phyloP scores from a whole-genome alignment of 2,888 invertebrate genomes.

The Caenorhabditis auriculariae region DNA sequence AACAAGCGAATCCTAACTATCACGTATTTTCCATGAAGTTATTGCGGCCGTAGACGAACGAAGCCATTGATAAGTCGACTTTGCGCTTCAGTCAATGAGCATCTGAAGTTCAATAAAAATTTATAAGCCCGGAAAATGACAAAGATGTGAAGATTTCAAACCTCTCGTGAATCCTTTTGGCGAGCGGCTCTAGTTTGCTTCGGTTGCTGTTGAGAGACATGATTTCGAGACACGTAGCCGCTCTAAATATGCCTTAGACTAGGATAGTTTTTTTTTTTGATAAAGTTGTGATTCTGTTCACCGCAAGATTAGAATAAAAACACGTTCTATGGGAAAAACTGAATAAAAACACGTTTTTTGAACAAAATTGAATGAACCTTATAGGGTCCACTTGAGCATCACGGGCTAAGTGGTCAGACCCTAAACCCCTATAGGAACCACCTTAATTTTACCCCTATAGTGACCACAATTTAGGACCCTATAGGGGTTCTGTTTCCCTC shows the following conservation, averaged over 20 bases:
- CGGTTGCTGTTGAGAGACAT: constrained; percentile 27
- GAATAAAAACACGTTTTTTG: neutral
- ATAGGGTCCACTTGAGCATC: no score
- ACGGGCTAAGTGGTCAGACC: no score
- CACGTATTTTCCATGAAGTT: no score
- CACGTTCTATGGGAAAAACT: neutral
- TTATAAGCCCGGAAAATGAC: neutral
- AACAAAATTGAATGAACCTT: no score
- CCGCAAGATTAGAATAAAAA: neutral
- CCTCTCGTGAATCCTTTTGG: constrained; percentile 31
- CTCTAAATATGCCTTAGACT: no score
- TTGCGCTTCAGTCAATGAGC: constrained; percentile 32
- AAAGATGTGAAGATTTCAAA: constrained; percentile 1
- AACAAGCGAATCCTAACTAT: no score
- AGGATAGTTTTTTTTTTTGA: no score
- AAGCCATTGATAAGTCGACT: constrained; percentile 30
- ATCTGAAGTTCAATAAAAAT: constrained; percentile 10
- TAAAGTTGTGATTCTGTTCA: no score
- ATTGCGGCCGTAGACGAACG: constrained; percentile 42
- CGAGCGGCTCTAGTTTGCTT: constrained; percentile 34
- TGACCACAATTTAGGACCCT: no score
- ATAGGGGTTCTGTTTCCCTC: no score
- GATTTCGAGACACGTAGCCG: constrained; percentile 38
- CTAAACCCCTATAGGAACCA: no score
- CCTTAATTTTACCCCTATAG: no score